These are phyloP conservation scores for Drosophila ambigua DNA, from an alignment of 1,140 invertebrate species.

Conservation along the genomic window DNA sequence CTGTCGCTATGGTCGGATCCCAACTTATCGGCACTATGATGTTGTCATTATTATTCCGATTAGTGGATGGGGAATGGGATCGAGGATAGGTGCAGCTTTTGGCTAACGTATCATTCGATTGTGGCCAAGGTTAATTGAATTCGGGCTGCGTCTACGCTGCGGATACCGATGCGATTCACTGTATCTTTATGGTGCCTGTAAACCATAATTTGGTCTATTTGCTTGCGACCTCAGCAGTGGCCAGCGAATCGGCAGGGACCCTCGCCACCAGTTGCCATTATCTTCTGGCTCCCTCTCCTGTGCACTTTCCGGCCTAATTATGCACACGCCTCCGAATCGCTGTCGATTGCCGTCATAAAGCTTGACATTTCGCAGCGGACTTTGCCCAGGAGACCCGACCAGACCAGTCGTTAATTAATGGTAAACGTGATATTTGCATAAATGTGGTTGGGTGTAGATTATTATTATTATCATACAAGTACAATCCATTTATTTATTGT, in stretches of 20 bases:
- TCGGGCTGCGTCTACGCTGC: constrained; percentile 57
- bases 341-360: constrained; percentile 58
- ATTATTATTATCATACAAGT: no score
- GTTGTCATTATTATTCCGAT: constrained; percentile 67
- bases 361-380: constrained; percentile 39
- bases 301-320: constrained; percentile 43
- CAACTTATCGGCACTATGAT: constrained; percentile 51
- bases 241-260: constrained; percentile 23
- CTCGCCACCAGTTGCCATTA: constrained; percentile 23
- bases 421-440: constrained; percentile 13
- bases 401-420: constrained; percentile 7
- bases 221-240: constrained; percentile 38
- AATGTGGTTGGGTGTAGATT: background rate
- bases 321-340: constrained; percentile 51
- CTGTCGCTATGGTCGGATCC: background rate
- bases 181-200: constrained; percentile 67
- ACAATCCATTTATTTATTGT: no score
- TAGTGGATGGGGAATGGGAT: constrained; percentile 22
- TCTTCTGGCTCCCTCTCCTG: constrained; percentile 10
- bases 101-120: constrained; percentile 1
- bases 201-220: constrained; percentile 66
- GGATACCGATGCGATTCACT: constrained; percentile 43
- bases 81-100: background rate
- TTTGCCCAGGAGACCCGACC: constrained; percentile 15
- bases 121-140: constrained; percentile 77